These are phyloP conservation scores for Apostichopus californicus DNA, from an alignment of 35 echinoderm and acorn worm genomes.

Conservation along the genomic window DNA sequence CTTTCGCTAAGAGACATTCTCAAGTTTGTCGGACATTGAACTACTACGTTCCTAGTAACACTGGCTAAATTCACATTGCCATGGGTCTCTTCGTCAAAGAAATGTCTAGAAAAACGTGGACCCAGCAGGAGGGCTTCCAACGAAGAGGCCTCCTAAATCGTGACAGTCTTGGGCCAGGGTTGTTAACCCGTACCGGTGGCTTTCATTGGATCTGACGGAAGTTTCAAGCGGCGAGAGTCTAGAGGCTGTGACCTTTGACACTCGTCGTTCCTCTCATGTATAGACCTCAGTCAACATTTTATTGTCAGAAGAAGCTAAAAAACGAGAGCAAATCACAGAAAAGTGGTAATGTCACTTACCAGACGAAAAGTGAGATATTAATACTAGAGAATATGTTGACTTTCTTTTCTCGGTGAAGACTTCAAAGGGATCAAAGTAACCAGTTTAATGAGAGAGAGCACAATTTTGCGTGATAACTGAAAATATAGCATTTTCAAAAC, in stretches of 20 bases:
- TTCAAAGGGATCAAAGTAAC: neutral
- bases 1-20: too few species aligned
- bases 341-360: constrained; percentile 32
- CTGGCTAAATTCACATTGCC: constrained; percentile 1
- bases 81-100: neutral
- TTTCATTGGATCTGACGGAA: constrained; percentile 32
- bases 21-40: too few species aligned
- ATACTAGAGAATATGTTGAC: neutral
- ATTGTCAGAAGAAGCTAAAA: neutral
- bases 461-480: neutral
- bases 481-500: neutral
- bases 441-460: neutral
- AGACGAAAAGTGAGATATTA: constrained; percentile 14
- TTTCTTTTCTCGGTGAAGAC: neutral
- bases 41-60: too few species aligned
- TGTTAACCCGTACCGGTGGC: neutral
- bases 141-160: neutral
- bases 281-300: neutral
- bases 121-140: neutral
- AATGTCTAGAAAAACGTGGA: constrained; percentile 1
- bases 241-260: neutral
- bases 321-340: neutral
- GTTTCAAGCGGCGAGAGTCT: constrained; percentile 4
- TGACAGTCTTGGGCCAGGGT: neutral
- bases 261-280: neutral